Percentiles rank a stretch among this genome's conserved stretches.
Conservation (phyloP, 2,797 vertebrate genomes). For the Emydoidea blandingii region DNA sequence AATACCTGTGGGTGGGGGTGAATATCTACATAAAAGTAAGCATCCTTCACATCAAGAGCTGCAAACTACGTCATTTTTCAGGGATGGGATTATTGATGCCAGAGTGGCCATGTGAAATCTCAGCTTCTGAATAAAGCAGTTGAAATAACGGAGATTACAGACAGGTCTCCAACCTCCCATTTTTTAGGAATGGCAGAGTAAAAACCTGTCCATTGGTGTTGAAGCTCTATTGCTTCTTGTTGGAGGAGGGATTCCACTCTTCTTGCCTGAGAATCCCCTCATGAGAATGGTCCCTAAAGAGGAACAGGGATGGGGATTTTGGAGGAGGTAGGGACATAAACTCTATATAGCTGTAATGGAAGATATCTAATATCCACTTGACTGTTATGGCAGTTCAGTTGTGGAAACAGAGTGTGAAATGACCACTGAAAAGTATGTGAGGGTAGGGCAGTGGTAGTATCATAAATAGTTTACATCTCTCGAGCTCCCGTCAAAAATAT, state of each 20-base stretch:
- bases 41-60: too few species aligned
- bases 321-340: neutral
- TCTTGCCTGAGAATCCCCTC: neutral
- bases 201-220: neutral
- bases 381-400: neutral
- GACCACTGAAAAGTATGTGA: neutral
- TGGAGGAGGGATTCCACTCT: neutral
- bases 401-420: neutral
- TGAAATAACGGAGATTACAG: neutral
- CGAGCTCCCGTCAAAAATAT: neutral
- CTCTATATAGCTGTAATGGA: neutral
- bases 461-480: neutral
- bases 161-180: neutral
- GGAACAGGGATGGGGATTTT: neutral
- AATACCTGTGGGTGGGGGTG: too few species aligned
- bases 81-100: too few species aligned
- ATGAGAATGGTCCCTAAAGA: neutral
- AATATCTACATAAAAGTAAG: too few species aligned
- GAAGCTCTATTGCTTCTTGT: neutral
- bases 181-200: neutral
- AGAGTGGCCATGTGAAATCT: neutral
- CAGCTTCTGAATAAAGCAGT: neutral
- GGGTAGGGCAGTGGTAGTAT: neutral
- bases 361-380: neutral
- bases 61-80: too few species aligned